Evolutionary conservation across 2,797 vertebrate genomes (phyloP).

Genomic region (Phaenicophaeus curvirostris): DNA sequence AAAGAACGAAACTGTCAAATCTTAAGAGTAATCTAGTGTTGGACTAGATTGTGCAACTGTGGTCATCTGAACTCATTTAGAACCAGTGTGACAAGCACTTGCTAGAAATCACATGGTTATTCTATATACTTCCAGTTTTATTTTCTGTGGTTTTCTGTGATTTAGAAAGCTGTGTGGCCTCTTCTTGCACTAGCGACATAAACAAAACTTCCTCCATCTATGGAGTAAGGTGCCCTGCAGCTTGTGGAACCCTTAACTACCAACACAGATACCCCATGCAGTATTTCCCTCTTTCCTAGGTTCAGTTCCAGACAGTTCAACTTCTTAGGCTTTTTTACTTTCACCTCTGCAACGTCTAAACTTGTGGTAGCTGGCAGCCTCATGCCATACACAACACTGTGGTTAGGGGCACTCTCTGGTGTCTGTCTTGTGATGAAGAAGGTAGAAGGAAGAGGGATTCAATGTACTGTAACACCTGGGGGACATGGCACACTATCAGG

Average conservation of each 20-base stretch:
- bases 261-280: background rate
- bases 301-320: background rate
- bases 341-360: background rate
- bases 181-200: background rate
- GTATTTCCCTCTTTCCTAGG: background rate
- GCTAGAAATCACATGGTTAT: background rate
- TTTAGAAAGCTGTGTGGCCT: background rate
- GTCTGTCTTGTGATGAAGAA: fast-evolving
- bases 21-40: background rate
- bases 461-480: background rate
- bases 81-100: background rate
- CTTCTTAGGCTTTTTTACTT: background rate
- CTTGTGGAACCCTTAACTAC: background rate
- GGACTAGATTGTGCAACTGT: background rate
- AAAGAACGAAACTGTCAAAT: background rate
- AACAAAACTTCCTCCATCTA: background rate
- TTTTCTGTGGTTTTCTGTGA: background rate
- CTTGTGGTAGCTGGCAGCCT: background rate
- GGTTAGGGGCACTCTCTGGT: background rate
- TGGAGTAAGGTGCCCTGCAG: background rate
- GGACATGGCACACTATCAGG: fast-evolving
- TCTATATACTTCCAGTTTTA: background rate
- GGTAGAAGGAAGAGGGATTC: background rate
- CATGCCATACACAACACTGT: background rate
- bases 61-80: background rate